Evolutionary conservation across 2,113 vertebrate species (phyloP), one percentile per base, ranked within the genome.

Genomic region (Phalacrocorax brasilianus): DNA sequence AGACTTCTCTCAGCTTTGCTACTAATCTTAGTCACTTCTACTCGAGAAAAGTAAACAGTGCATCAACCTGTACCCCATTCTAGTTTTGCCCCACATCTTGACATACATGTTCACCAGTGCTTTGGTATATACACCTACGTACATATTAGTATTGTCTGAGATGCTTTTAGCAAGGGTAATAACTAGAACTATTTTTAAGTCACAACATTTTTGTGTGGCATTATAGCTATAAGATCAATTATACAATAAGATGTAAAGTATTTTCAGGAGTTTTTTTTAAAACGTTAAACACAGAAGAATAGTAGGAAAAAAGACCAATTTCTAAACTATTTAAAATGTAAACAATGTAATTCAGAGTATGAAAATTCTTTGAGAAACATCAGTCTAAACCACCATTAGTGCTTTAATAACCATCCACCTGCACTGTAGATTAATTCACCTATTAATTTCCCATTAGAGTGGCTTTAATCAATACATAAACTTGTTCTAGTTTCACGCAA

Each of bases 121-220:
- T 88, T 73, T 75, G 85, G 53, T 96, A 94, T 92, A 94, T 93
- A 93, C 88, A 97, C 16, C 55, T 93, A 91, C 77, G 44, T 91
- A 94, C 91, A 93, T 61, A 66, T 33, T 87, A 68, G 50, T 50
- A 84, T 72, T 52, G 67, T 50, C 72, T 56, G 73, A 89, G 63
- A 80, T 68, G 66, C 52, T 84, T 84, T 78, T 63, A 77, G 67
- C 58, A 82, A 62, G 42, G 59, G 47, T 94, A 73, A 67, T 50
- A 63, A 52, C 71, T 71, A 81, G 70, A 84, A 89, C 27, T 50
- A 85, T 74, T 90, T 89, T 82, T 63, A 68, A 91, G 33, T 81
- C 52, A 84, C 49, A 66, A n/a, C 22, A 30, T 68, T 71, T 75
- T 38, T 88, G 21, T 67, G 59, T 79, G 45, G 47, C 53, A 50